phyloP scores from a whole-genome alignment of 1,140 invertebrate species.

The Ericerus pela region DNA sequence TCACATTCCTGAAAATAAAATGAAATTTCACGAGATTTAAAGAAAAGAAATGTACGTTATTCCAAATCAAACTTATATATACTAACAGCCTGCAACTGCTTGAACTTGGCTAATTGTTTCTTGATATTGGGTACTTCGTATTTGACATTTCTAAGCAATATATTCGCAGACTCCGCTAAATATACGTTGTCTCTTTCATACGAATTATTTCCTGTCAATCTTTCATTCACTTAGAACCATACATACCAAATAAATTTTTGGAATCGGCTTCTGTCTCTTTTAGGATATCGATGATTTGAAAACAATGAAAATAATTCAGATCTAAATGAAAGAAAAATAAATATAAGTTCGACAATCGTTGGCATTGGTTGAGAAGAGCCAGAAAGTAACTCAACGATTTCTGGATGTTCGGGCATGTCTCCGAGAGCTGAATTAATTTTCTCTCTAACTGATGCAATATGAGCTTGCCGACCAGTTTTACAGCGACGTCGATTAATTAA shows the following conservation, averaged over 20 bases:
- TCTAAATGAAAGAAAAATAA: conserved; percentile 53
- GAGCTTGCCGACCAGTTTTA: conserved; percentile 71
- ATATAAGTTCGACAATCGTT: no score
- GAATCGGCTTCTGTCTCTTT: conserved; percentile 91
- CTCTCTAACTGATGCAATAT: conserved; percentile 56
- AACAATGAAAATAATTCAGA: conserved; percentile 92
- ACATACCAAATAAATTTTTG: conserved; percentile 93
- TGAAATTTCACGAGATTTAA: conserved; percentile 4
- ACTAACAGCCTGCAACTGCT: conserved; percentile 47
- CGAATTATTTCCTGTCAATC: conserved; percentile 77
- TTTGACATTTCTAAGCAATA: conserved; percentile 77
- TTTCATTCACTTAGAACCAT: conserved; percentile 94
- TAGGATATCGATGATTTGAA: conserved; percentile 82
- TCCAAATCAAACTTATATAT: conserved; percentile 17
- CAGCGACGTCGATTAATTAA: conserved; percentile 82
- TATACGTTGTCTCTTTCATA: conserved; percentile 86
- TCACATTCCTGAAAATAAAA: conserved; percentile 48
- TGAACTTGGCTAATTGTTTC: conserved; percentile 72
- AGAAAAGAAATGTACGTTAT: not conserved
- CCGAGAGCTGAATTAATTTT: conserved; percentile 90
- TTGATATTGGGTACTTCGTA: conserved; percentile 89
- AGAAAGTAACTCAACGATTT: conserved; percentile 56
- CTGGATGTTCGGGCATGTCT: conserved; percentile 74
- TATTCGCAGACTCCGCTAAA: conserved; percentile 78
- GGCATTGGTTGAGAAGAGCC: no score